A percentile compares a stretch with the other conserved stretches of the same genome.
Evolutionary conservation across 2,888 invertebrate species (phyloP).

Genomic region (Agonopterix heracliana): DNA sequence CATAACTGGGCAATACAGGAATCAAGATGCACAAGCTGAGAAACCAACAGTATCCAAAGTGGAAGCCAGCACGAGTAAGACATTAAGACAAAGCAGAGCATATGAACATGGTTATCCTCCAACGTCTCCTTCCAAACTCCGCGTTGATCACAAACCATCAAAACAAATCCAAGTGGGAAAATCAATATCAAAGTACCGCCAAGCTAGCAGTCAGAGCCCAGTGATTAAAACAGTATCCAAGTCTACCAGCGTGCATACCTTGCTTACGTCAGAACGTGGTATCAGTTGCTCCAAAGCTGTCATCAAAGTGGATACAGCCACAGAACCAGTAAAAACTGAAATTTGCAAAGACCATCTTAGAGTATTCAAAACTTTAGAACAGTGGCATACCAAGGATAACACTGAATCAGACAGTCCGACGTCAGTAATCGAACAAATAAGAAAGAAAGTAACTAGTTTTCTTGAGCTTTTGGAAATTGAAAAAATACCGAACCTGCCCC

Average conservation of each 20-base stretch:
- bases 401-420: too few relatives aligned
- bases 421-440: too few relatives aligned
- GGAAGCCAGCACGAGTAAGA: too few relatives aligned
- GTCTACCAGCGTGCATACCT: slow-evolving; percentile 29
- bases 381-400: neutral
- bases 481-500: too few relatives aligned
- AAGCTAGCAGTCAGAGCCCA: slow-evolving; percentile 30
- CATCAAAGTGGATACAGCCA: slow-evolving; percentile 27
- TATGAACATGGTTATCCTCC: too few relatives aligned
- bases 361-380: slow-evolving; percentile 17
- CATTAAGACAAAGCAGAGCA: too few relatives aligned
- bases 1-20: slow-evolving; percentile 18
- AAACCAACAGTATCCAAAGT: too few relatives aligned
- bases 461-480: too few relatives aligned
- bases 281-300: slow-evolving; percentile 18
- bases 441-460: too few relatives aligned
- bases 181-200: slow-evolving; percentile 16
- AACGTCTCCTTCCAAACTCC: too few relatives aligned
- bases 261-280: slow-evolving; percentile 23
- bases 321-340: slow-evolving; percentile 22
- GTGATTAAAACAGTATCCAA: slow-evolving; percentile 20
- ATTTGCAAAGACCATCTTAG: slow-evolving; percentile 41
- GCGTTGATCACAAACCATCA: slow-evolving; percentile 12
- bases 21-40: neutral
- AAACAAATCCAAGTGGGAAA: slow-evolving; percentile 33